Conservation (phyloP, 2,888 invertebrate species). For the Shargacucullia verbasci region DNA sequence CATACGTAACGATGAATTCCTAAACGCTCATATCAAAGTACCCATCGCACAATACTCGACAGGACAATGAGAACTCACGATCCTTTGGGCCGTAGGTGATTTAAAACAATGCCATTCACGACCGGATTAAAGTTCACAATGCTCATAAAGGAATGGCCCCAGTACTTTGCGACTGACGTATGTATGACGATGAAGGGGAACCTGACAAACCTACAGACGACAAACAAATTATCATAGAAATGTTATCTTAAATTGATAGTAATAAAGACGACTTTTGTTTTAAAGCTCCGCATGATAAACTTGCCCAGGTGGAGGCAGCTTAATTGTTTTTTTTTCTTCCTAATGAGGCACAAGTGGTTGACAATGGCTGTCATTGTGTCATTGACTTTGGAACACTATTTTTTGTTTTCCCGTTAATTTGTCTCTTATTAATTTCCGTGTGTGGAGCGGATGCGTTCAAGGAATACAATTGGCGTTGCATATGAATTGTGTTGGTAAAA, state of each 20-base stretch:
- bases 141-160: conserved; percentile 83
- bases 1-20: conserved; percentile 35
- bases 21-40: conserved; percentile 55
- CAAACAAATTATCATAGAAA: conserved; percentile 46
- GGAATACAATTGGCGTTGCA: conserved; percentile 60
- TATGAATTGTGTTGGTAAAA: conserved; percentile 49
- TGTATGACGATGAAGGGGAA: conserved; percentile 71
- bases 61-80: conserved; percentile 60
- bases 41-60: conserved; percentile 56
- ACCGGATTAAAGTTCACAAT: conserved; percentile 83
- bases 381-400: conserved; percentile 73
- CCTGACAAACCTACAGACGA: conserved; percentile 40
- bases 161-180: conserved; percentile 75
- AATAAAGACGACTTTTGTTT: conserved; percentile 51
- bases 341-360: conserved; percentile 87
- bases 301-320: conserved; percentile 72
- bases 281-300: conserved; percentile 33
- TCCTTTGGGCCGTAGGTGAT: conserved; percentile 71
- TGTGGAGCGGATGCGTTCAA: conserved; percentile 68
- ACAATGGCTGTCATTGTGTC: conserved; percentile 84
- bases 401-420: conserved; percentile 77
- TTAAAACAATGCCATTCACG: conserved; percentile 83
- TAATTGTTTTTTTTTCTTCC: conserved; percentile 85
- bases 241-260: conserved; percentile 53
- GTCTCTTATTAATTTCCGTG: conserved; percentile 73